These are phyloP conservation scores for Drosophila meridionalis DNA, from an alignment of 2,888 invertebrate species.

Conservation along the genomic window DNA sequence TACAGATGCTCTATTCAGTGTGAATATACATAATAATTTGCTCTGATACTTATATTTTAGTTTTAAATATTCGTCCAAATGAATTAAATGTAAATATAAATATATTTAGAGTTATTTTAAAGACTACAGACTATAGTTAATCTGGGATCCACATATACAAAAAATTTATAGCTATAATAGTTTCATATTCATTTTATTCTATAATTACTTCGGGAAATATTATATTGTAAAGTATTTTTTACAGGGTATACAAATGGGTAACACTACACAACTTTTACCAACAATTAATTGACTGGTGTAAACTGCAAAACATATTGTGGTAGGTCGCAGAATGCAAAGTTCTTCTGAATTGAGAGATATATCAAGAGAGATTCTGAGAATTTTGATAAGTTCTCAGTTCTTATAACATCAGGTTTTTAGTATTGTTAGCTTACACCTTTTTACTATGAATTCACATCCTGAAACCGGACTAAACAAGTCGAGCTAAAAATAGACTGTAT, in stretches of 20 bases:
- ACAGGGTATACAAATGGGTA: background rate
- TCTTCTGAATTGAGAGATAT: background rate
- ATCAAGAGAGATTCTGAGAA: background rate
- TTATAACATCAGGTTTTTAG: background rate
- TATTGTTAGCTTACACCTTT: background rate
- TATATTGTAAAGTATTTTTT: background rate
- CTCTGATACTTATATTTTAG: too few relatives aligned
- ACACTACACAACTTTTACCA: background rate
- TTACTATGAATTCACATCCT: background rate
- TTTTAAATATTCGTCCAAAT: too few relatives aligned
- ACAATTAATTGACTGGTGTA: background rate
- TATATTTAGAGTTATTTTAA: too few relatives aligned
- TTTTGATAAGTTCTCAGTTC: background rate
- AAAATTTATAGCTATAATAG: too few relatives aligned
- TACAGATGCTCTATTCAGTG: background rate
- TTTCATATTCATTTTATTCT: too few relatives aligned
- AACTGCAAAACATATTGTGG: slow-evolving; percentile 23
- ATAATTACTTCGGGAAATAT: too few relatives aligned
- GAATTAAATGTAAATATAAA: too few relatives aligned
- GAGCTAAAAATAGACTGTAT: slow-evolving; percentile 24
- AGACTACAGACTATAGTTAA: too few relatives aligned
- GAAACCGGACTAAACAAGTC: slow-evolving; percentile 8
- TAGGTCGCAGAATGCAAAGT: slow-evolving; percentile 24
- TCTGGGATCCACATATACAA: too few relatives aligned
- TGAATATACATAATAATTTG: too few relatives aligned